These are phyloP conservation scores for Poicephalus meyeri DNA, from an alignment of 2,113 vertebrate genomes.

Conservation along the genomic window DNA sequence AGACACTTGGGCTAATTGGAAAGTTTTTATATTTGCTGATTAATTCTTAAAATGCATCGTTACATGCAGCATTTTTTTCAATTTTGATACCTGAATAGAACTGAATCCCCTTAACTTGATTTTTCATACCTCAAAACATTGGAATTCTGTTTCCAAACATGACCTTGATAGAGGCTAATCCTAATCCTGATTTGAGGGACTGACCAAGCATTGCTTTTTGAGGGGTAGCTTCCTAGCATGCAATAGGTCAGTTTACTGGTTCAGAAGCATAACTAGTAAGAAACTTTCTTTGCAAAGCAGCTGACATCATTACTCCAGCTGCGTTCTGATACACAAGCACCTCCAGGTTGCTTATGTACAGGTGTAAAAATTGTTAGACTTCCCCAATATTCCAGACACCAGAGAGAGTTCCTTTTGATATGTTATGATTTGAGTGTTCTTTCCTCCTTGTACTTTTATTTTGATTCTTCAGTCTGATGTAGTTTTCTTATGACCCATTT, in stretches of 20 bases:
- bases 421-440: not conserved
- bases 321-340: not conserved
- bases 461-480: not conserved
- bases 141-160: accelerated
- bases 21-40: no score
- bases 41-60: no score
- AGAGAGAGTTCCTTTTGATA: not conserved
- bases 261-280: not conserved
- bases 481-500: not conserved
- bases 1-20: no score
- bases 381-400: not conserved
- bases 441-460: not conserved
- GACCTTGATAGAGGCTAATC: not conserved
- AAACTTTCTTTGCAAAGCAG: not conserved
- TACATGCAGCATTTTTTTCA: no score
- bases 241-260: not conserved
- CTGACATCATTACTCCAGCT: not conserved
- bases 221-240: not conserved
- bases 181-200: not conserved
- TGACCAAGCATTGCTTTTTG: not conserved
- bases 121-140: not conserved
- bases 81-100: not conserved
- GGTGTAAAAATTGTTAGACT: not conserved
- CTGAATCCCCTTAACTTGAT: not conserved
- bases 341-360: not conserved